Evolutionary conservation across 2,888 invertebrate genomes (phyloP).

Genomic region (Drosophila helvetica): DNA sequence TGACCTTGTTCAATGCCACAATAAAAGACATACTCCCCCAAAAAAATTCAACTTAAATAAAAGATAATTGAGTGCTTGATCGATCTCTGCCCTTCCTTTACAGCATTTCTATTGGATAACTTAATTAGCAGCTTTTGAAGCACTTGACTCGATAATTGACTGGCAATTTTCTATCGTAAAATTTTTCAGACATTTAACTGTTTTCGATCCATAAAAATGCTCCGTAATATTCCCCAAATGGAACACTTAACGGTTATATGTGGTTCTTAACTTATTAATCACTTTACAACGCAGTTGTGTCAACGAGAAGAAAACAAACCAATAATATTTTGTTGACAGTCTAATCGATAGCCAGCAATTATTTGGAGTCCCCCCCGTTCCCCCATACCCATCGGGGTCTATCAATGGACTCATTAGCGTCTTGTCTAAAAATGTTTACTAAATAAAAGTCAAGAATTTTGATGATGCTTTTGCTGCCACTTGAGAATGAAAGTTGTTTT

Average conservation of each 20-base stretch:
- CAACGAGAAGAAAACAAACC: background rate
- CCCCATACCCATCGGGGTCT: constrained; percentile 6
- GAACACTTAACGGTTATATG: background rate
- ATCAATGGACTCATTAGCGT: constrained; percentile 42
- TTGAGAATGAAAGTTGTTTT: constrained; percentile 33
- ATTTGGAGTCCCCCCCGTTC: background rate
- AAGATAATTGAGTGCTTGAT: background rate
- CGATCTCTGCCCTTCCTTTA: background rate
- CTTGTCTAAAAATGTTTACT: constrained; percentile 4
- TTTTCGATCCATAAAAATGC: background rate
- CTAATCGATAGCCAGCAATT: constrained; percentile 31
- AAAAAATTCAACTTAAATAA: background rate
- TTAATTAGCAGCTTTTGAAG: background rate
- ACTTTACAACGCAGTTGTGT: background rate
- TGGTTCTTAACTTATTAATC: background rate
- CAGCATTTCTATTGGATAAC: background rate
- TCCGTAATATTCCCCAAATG: background rate
- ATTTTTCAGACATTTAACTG: background rate
- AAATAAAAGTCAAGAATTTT: constrained; percentile 45
- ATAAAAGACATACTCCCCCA: background rate
- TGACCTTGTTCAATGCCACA: constrained; percentile 20
- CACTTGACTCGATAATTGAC: constrained; percentile 3
- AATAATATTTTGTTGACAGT: background rate
- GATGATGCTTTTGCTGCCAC: constrained; percentile 13
- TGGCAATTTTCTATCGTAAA: background rate